Evolutionary conservation across 2,113 vertebrate genomes (phyloP), one percentile per base, ranked within the genome.

Genomic region (Myrmecobius fasciatus): DNA sequence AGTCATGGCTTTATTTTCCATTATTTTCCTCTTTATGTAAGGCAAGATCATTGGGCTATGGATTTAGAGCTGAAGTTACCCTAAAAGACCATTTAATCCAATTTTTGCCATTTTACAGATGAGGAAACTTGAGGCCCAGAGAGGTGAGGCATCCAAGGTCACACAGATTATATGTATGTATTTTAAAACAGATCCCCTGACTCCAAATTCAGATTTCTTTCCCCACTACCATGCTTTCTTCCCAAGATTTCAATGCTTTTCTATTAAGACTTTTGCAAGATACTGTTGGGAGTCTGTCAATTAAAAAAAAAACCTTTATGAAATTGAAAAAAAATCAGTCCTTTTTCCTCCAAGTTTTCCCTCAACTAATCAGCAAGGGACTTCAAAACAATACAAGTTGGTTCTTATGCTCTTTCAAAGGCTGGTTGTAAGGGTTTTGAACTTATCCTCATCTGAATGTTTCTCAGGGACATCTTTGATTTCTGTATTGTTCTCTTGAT

Each of bases 401-500:
- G 25, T 92, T 22, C 22, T 60, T 91, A 24, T 83, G 75, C 91
- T 92, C 51, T 90, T 97, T 95, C 53, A 94, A 92, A 95, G 67
- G 75, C 47, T 28, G 7, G 43, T 92, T 91, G 67, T 89, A 14
- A 56, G 54, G 75, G 91, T 49, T 89, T 93, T 83, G 46, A 94
- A 90, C 90, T 83, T 56, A 60, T 60, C 92, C 88, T 91, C 52
- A 54, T 52, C 53, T 48, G 31, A 54, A 89, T 83, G n/a, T 83
- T 7, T n/a, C 67, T 83, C 67, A 83, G 67, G 92, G 93, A 92
- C 36, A 53, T 7, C 90, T 92, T 96, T 94, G 75, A 92, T 75
- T 94, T 94, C 36, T 56, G 46, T 91, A 46, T 90, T 93, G 89
- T 94, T 95, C 89, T 95, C 60, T 48, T 90, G 90, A 95, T 92